These are phyloP conservation scores for Cotesia chilonis DNA, from an alignment of 1,140 invertebrate species.

Conservation along the genomic window DNA sequence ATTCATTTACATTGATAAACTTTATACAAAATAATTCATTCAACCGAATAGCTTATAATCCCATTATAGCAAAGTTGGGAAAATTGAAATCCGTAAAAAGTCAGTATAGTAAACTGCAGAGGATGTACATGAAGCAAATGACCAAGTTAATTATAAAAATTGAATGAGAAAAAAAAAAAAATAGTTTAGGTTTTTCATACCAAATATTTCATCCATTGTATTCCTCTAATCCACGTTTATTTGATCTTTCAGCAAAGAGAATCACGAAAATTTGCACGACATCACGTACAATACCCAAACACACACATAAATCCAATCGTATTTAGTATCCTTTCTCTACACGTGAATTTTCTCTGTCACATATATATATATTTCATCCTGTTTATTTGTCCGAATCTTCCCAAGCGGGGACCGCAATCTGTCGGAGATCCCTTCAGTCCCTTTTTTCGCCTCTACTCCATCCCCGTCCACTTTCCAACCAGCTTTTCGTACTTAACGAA, in stretches of 20 bases:
- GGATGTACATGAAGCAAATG: too few relatives aligned
- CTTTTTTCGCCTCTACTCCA: constrained; percentile 11
- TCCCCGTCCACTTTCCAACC: neutral
- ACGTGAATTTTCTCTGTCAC: constrained; percentile 17
- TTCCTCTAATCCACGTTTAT: constrained; percentile 8
- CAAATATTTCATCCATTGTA: constrained; percentile 3
- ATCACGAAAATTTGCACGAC: constrained; percentile 20
- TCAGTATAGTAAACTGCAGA: too few relatives aligned
- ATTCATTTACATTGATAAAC: too few relatives aligned
- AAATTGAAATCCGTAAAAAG: too few relatives aligned
- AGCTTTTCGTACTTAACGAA: constrained; percentile 39
- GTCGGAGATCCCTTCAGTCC: constrained; percentile 35
- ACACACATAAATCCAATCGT: constrained; percentile 7
- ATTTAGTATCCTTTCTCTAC: constrained; percentile 10
- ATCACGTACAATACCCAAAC: constrained; percentile 12
- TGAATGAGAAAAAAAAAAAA: constrained; percentile 7
- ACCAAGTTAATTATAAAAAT: too few relatives aligned
- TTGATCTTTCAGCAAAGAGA: constrained; percentile 20
- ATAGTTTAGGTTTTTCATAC: constrained; percentile 5
- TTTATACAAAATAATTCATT: too few relatives aligned
- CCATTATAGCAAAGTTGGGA: too few relatives aligned
- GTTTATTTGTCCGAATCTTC: constrained; percentile 44
- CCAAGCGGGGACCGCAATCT: constrained; percentile 38
- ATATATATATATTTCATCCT: constrained; percentile 35
- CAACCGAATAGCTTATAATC: too few relatives aligned